These are phyloP conservation scores for Anabas testudineus DNA, from an alignment of 2,797 vertebrate species.

Conservation along the genomic window DNA sequence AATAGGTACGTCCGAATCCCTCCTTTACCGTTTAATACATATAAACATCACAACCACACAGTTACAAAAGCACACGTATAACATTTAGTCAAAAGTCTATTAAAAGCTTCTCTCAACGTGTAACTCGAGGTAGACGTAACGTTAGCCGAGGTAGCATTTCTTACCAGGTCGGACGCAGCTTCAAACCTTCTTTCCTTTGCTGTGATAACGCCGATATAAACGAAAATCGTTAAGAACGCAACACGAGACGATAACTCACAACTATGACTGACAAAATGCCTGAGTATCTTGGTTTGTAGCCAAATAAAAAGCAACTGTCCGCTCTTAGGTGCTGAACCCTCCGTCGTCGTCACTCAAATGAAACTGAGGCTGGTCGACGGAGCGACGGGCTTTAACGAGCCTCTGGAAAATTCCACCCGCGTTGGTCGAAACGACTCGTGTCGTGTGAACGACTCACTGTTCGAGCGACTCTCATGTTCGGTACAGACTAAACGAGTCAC, in stretches of 20 bases:
- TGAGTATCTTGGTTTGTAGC: accelerated
- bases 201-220: not conserved
- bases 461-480: not conserved
- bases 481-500: accelerated
- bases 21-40: no score
- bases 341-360: not conserved
- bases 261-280: accelerated
- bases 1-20: no score
- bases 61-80: accelerated
- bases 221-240: not conserved
- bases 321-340: accelerated
- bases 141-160: not conserved
- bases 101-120: not conserved
- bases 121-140: not conserved
- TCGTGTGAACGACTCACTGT: not conserved
- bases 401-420: slow-evolving; percentile 63
- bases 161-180: slow-evolving; percentile 50
- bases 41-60: accelerated
- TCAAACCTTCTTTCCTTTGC: not conserved
- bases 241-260: accelerated
- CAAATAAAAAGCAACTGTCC: accelerated
- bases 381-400: accelerated
- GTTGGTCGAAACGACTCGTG: not conserved
- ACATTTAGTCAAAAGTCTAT: no score
- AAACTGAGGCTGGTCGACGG: accelerated